Evolutionary conservation across 2,888 invertebrate species (phyloP), one percentile per base, ranked within the genome.

Genomic region (Pollenia amentaria): DNA sequence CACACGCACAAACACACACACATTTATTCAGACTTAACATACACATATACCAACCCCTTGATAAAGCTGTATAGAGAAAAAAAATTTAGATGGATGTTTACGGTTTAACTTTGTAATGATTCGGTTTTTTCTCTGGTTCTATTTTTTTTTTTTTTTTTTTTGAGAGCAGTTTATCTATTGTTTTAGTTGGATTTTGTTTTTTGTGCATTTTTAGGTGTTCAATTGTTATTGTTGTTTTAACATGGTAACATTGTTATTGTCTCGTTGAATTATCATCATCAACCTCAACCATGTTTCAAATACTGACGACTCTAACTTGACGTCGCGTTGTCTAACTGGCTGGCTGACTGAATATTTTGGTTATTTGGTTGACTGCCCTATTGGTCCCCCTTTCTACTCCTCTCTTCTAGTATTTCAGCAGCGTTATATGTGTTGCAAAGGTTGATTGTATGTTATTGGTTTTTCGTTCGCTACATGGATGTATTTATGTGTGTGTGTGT

Each of bases 221-320:
- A 10, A 8, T 73, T 70, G 62, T n/a, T 42, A 51, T 77, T 77
- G 65, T 73, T 84, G 57, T 79, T 78, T 73, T 75, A 67, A 69
- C 60, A 79, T 67, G 65, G 38, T 55, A 44, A 46, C 80, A 65
- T 40, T 55, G 84, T 62, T 84, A 75, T 79, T 73, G 78, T 79
- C 84, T 79, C 67, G 73, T 73, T 79, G 51, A 67, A 84, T 73
- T 73, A 84, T 84, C 57, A 67, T 75, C 75, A 82, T 51, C 67
- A 75, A 82, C 60, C 67, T 69, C 60, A 76, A 8, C 60, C 65
- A 78, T 73, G 65, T 78, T 73, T 67, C 51, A 73, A 51, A 78
- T 64, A 76, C 70, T 55, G 60, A 16, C 51, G 40, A 69, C 78
- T 83, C 38, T n/a, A 70, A 40, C 46, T 40, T 57, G 65, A 51